Evolutionary conservation across 2,113 vertebrate species (phyloP).

Genomic region (Peucedramus taeniatus): DNA sequence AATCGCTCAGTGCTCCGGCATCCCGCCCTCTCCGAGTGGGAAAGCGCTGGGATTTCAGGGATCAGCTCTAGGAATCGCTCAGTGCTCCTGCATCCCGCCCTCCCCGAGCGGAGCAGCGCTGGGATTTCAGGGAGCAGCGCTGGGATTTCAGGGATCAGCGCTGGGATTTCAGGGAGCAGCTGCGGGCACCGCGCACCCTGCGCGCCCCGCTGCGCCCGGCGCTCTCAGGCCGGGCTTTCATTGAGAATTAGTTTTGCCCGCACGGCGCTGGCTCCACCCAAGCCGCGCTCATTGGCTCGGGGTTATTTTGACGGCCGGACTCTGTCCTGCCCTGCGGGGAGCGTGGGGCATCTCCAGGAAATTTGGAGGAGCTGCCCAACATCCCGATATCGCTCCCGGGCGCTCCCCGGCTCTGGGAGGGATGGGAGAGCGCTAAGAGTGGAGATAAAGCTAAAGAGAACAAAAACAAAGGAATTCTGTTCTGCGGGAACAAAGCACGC

Average conservation of each 20-base stretch:
- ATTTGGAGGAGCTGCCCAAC: background rate
- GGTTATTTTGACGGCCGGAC: slow-evolving; percentile 46
- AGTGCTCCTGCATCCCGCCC: too few species aligned
- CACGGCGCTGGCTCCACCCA: slow-evolving; percentile 76
- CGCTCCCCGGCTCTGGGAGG: background rate
- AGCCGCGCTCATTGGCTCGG: slow-evolving; percentile 73
- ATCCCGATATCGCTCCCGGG: background rate
- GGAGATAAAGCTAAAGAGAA: background rate
- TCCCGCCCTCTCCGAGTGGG: background rate
- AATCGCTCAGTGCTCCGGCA: background rate
- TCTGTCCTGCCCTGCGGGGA: background rate
- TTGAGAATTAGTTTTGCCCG: slow-evolving; percentile 71
- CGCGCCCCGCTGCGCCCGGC: background rate
- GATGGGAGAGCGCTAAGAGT: rapidly evolving
- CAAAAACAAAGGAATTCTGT: background rate
- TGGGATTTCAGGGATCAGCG: too few species aligned
- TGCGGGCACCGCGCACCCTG: background rate
- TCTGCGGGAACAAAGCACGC: background rate
- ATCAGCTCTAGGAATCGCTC: too few species aligned
- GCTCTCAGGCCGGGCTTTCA: slow-evolving; percentile 38
- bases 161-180: background rate
- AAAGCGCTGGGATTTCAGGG: too few species aligned
- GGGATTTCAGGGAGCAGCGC: too few species aligned
- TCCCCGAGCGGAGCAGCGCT: too few species aligned
- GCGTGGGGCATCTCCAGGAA: background rate